phyloP scores from a whole-genome alignment of 2,888 invertebrate species.

The Lissocephala sabroskyi region DNA sequence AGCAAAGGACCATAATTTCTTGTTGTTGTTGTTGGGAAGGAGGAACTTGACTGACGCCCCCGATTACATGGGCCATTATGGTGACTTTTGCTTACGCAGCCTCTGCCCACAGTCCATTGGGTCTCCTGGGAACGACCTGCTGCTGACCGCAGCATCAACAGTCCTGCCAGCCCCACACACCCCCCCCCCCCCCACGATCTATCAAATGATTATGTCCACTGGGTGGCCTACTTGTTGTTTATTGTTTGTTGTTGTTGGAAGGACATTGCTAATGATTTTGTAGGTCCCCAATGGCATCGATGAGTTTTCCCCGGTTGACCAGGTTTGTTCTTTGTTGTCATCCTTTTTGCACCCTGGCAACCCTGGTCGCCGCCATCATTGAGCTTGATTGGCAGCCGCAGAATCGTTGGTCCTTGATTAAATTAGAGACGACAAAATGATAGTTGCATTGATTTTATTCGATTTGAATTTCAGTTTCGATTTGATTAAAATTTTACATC shows the following conservation, averaged over 20 bases:
- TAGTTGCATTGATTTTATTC: constrained; percentile 8
- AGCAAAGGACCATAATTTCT: constrained; percentile 35
- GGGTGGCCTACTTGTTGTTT: constrained; percentile 18
- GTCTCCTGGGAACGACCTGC: constrained; percentile 23
- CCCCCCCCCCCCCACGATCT: too few relatives aligned
- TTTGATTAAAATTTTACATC: constrained; percentile 46
- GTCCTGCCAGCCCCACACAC: too few relatives aligned
- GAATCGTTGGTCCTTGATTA: too few relatives aligned
- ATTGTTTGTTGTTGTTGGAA: constrained; percentile 13
- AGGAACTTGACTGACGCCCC: constrained; percentile 51
- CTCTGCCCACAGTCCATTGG: constrained; percentile 7
- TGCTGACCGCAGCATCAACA: constrained; percentile 9
- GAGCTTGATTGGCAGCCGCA: too few relatives aligned
- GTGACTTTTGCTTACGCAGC: constrained; percentile 53
- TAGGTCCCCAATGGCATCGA: too few relatives aligned
- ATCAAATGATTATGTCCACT: constrained; percentile 32
- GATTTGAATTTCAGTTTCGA: constrained; percentile 7
- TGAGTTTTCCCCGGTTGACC: too few relatives aligned
- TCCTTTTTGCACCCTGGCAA: too few relatives aligned
- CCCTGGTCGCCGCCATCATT: too few relatives aligned
- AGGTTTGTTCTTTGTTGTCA: too few relatives aligned
- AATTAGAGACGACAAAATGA: too few relatives aligned
- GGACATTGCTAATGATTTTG: constrained; percentile 24
- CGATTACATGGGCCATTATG: constrained; percentile 55
- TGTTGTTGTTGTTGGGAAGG: too few relatives aligned